These are phyloP conservation scores for Podiceps cristatus DNA, from an alignment of 2,113 vertebrate genomes.

Conservation along the genomic window DNA sequence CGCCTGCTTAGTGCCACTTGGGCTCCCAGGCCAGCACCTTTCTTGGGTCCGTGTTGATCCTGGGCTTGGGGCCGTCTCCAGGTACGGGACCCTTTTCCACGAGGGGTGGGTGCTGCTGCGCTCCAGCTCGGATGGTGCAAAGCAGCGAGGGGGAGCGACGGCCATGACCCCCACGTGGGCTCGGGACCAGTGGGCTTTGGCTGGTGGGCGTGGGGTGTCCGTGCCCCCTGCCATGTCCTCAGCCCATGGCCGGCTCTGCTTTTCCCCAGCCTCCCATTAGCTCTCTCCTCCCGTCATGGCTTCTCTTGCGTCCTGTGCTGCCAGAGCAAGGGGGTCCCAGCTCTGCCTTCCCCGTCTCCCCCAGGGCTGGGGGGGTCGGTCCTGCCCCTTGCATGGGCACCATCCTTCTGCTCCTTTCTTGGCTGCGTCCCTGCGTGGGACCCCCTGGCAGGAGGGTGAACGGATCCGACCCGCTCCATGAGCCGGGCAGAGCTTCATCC, in stretches of 20 bases:
- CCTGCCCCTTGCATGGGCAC: background rate
- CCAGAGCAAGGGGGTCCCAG: background rate
- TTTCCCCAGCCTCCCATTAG: background rate
- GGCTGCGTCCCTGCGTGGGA: background rate
- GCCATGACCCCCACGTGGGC: rapidly evolving
- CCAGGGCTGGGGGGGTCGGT: rapidly evolving
- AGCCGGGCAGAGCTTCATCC: background rate
- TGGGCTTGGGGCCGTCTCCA: background rate
- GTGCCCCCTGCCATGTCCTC: rapidly evolving
- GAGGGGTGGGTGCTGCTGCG: background rate
- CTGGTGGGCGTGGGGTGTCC: background rate
- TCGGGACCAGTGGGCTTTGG: background rate
- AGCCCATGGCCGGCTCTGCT: rapidly evolving
- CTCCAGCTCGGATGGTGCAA: rapidly evolving
- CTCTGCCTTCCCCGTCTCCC: background rate
- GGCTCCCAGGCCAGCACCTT: background rate
- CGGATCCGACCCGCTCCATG: background rate
- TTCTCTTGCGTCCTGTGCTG: background rate
- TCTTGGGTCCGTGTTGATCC: rapidly evolving
- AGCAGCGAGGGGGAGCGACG: background rate
- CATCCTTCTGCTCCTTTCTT: background rate
- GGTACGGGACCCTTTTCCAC: rapidly evolving
- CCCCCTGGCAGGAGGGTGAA: background rate
- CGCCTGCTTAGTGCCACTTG: background rate
- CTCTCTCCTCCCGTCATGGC: background rate